Conservation (phyloP, 2,113 vertebrate genomes). For the Merops nubicus region DNA sequence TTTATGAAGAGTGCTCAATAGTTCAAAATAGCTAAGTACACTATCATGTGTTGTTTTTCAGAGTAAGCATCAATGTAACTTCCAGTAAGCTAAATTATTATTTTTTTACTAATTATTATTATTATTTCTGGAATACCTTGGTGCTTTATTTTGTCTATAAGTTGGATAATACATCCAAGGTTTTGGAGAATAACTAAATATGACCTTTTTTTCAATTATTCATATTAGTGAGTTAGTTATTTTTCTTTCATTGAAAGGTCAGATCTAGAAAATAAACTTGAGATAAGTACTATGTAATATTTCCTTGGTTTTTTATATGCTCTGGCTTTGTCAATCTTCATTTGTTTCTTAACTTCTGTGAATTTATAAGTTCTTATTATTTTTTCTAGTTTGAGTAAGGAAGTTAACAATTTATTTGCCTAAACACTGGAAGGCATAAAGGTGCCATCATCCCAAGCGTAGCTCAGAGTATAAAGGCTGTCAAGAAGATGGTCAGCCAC, state of each 20-base stretch:
- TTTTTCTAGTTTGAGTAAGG: not conserved
- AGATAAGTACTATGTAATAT: not conserved
- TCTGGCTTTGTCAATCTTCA: not conserved
- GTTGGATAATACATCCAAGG: not conserved
- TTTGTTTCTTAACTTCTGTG: not conserved
- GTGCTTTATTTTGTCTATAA: not conserved
- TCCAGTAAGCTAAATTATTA: not conserved
- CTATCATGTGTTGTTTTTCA: not conserved
- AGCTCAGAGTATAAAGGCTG: not conserved
- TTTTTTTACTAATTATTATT: not conserved
- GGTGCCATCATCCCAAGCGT: rapidly evolving
- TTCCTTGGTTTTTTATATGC: not conserved
- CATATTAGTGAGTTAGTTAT: not conserved
- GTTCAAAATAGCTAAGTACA: not conserved
- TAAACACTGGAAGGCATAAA: not conserved
- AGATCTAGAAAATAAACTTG: not conserved
- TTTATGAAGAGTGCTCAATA: not conserved
- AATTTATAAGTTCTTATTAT: not conserved
- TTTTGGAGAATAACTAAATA: not conserved
- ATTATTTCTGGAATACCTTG: not conserved
- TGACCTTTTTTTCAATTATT: not conserved
- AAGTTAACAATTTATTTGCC: not conserved
- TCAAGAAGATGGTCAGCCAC: not conserved
- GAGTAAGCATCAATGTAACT: not conserved
- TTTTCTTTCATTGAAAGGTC: not conserved